phyloP scores from a whole-genome alignment of 2,113 vertebrate genomes.

The Andinoacara biseriatus region DNA sequence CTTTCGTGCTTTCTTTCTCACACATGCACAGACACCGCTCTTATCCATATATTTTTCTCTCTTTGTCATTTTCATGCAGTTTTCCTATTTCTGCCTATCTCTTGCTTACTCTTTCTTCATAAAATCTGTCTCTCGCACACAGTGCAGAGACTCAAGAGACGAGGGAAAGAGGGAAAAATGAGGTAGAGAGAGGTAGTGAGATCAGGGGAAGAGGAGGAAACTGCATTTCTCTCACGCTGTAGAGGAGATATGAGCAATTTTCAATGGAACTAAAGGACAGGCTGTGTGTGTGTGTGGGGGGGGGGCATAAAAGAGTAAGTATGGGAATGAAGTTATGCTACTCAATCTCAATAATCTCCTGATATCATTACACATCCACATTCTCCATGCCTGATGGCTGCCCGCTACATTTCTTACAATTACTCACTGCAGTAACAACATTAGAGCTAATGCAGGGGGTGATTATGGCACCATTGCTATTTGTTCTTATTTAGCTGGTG shows the following conservation, averaged over 20 bases:
- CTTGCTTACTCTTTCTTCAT: constrained; percentile 18
- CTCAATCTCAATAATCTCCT: constrained; percentile 57
- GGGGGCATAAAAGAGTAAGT: not conserved
- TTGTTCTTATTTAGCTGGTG: constrained; percentile 42
- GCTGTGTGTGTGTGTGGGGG: not conserved
- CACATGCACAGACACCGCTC: not conserved
- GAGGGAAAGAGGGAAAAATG: constrained; percentile 26
- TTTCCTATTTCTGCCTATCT: constrained; percentile 24
- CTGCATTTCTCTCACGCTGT: constrained; percentile 56
- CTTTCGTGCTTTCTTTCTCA: not conserved
- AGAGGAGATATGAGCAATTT: constrained; percentile 55
- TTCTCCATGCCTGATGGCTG: constrained; percentile 44
- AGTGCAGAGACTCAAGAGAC: constrained; percentile 46
- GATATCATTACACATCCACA: constrained; percentile 49
- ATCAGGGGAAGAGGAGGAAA: constrained; percentile 30
- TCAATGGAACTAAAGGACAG: constrained; percentile 31
- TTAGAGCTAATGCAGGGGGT: constrained; percentile 43
- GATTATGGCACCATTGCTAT: constrained; percentile 44
- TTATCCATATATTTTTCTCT: constrained; percentile 17
- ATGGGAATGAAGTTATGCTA: constrained; percentile 38
- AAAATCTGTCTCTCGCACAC: constrained; percentile 29
- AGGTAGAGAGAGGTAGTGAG: constrained; percentile 26
- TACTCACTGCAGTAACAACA: constrained; percentile 46
- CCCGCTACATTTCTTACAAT: constrained; percentile 42
- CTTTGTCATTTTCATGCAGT: constrained; percentile 35